phyloP scores from a whole-genome alignment of 2,888 invertebrate species.

The Drosophila cognata region DNA sequence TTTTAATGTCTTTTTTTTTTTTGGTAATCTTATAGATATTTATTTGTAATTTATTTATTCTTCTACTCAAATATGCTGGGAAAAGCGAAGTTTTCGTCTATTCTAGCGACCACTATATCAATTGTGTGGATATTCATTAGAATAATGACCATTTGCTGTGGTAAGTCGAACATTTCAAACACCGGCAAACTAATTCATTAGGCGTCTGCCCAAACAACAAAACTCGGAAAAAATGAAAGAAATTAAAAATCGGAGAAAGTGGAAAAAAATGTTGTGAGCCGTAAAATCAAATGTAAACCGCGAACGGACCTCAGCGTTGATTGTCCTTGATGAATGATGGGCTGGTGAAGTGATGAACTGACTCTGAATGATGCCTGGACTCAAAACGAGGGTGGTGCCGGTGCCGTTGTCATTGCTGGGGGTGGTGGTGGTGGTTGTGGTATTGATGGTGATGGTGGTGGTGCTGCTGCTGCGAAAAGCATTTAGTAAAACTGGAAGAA shows the following conservation, averaged over 20 bases:
- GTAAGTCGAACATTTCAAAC: conserved; percentile 4
- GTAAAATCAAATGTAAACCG: conserved; percentile 60
- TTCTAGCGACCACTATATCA: not conserved
- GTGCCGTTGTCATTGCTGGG: not conserved
- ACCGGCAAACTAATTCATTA: conserved; percentile 51
- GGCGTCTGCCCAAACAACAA: not conserved
- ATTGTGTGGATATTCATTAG: conserved; percentile 38
- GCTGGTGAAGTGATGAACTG: conserved; percentile 31
- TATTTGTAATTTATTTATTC: too few relatives aligned
- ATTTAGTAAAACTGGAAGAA: conserved; percentile 64
- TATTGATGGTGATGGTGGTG: not conserved
- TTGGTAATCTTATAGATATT: not conserved
- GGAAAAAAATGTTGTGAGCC: conserved; percentile 27
- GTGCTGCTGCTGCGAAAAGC: conserved; percentile 47
- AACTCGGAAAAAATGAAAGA: conserved; percentile 7
- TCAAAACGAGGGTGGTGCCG: conserved; percentile 13
- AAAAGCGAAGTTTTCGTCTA: not conserved
- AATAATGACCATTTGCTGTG: conserved; percentile 36
- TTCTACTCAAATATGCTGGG: not conserved
- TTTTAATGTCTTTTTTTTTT: not conserved
- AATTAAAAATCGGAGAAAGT: conserved; percentile 8
- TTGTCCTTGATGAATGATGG: conserved; percentile 70
- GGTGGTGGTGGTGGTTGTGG: conserved; percentile 14
- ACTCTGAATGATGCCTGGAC: conserved; percentile 25
- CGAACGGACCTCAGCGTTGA: conserved; percentile 60